Evolutionary conservation across 2,113 vertebrate species (phyloP).

Genomic region (Oryzias woworae): DNA sequence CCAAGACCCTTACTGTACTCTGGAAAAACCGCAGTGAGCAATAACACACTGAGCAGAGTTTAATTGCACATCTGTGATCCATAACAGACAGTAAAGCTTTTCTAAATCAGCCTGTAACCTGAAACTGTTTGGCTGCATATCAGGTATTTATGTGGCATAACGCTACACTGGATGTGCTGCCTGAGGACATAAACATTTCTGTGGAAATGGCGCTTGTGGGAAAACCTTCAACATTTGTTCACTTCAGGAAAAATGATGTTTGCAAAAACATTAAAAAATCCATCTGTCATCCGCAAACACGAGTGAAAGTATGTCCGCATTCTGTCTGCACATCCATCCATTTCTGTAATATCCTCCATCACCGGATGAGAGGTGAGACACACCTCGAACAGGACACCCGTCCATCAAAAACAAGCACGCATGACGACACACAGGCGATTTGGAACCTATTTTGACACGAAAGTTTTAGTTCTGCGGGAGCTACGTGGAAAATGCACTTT

Average conservation of each 20-base stretch:
- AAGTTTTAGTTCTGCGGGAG: no score
- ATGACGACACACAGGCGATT: no score
- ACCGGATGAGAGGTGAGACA: no score
- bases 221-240: conserved; percentile 13
- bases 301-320: conserved; percentile 4
- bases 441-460: no score
- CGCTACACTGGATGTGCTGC: conserved; percentile 29
- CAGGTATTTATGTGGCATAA: conserved; percentile 30
- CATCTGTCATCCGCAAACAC: conserved; percentile 24
- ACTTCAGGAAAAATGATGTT: conserved; percentile 1
- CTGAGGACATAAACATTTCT: conserved; percentile 44
- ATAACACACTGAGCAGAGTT: conserved; percentile 28
- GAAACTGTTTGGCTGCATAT: conserved; percentile 26
- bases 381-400: no score
- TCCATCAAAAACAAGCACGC: no score
- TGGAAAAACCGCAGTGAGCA: conserved; percentile 22
- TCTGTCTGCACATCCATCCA: background rate
- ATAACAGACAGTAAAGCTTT: conserved; percentile 31
- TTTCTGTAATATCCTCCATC: no score
- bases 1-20: conserved; percentile 22
- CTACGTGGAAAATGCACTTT: no score
- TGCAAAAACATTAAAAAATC: conserved; percentile 19
- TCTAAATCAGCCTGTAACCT: conserved; percentile 27
- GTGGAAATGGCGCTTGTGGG: conserved; percentile 23
- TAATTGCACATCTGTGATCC: conserved; percentile 40